Conservation (phyloP, 2,888 invertebrate genomes). For the Heliconius cydno region DNA sequence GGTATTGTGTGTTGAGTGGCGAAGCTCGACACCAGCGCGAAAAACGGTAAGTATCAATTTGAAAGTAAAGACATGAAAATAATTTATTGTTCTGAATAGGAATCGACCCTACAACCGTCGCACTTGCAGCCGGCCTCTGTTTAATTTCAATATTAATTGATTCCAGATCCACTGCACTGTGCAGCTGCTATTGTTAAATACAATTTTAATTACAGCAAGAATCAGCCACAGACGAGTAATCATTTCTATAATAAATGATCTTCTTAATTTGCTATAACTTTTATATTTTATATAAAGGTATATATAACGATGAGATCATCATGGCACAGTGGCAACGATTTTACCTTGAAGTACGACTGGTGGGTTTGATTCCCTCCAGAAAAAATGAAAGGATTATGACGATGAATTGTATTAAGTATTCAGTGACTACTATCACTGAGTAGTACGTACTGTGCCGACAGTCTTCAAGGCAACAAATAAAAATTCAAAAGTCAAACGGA, state of each 20-base stretch:
- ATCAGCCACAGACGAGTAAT: neutral
- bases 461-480: constrained; percentile 12
- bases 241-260: neutral
- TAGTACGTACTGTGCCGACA: neutral
- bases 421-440: too few species aligned
- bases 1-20: too few species aligned
- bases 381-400: too few species aligned
- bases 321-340: neutral
- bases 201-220: neutral
- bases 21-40: too few species aligned
- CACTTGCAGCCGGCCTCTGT: neutral
- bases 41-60: too few species aligned
- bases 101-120: neutral
- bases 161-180: neutral
- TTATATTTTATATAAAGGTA: neutral
- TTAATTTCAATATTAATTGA: constrained; percentile 12
- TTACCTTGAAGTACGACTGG: neutral
- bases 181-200: neutral
- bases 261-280: neutral
- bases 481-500: constrained; percentile 11
- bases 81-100: neutral
- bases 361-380: neutral
- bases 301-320: neutral
- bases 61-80: too few species aligned
- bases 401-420: too few species aligned